Base-by-base conservation (phyloP, 2,888 invertebrate species). In the Eristalis pertinax region DNA sequence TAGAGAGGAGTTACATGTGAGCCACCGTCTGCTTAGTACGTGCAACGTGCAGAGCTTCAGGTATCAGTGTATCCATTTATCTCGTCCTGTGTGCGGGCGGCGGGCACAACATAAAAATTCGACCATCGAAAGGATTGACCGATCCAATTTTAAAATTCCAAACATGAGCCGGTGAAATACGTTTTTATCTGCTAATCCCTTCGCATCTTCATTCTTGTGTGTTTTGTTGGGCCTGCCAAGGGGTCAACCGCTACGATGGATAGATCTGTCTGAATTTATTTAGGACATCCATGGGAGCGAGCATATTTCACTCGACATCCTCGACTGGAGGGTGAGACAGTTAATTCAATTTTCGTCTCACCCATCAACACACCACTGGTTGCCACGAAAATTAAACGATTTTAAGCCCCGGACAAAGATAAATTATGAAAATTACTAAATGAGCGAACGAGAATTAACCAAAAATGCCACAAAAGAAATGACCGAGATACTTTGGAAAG, bases 121-220 rank as follows among this genome's bases (percentile, higher is more conserved):
- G 24, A 13, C 60, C 60, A 60, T 24, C 60, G 60, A 60, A 60
- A 60, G 60, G 10, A 50, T 68, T 68, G 43, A 68, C 50, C 29
- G 68, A 68, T 56, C 11, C 68, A 32, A 68, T 50, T 68, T 68
- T 56, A 56, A 56, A 50, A 68, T 68, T 56, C 68, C 32, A 56
- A 68, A 68, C 68, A 68, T 32, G 68, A 56, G 26, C 19, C 50
- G 29, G 50, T 56, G 56, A 32, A 56, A 56, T 56, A 68, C 15
- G 19, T 56, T 50, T 67, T 29, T 67, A 67, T 43, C 67, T 26
- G 43, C 22, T 43, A 43, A 26, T 43, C 41, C 41, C 26, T 43
- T 26, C 15, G 22, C 26, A 50, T 67, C 43, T 26, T 15, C n/a
- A n/a, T 43, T 13, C 26, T 15, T 43, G 43, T 5, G 26, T 43